A percentile compares a stretch with the other conserved stretches of the same genome.
These are phyloP conservation scores for Drosophila aff. DNA, from an alignment of 1,140 invertebrate genomes.

Conservation along the genomic window DNA sequence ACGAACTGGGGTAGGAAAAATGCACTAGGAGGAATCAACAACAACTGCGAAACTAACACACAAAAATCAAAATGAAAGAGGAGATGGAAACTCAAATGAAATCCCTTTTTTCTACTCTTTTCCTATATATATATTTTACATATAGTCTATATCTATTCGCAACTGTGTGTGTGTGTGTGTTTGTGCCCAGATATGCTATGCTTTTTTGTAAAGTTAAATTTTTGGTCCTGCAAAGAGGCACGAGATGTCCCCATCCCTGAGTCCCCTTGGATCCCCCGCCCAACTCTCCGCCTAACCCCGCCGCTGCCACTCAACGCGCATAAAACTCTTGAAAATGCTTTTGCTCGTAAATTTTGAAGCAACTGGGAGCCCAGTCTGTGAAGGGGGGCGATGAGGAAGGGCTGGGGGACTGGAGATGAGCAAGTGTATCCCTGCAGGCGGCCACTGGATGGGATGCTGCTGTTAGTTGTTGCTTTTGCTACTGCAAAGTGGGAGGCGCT, in stretches of 20 bases:
- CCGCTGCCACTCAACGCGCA: conserved; percentile 73
- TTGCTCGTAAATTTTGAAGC: conserved; percentile 82
- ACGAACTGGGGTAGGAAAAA: conserved; percentile 52
- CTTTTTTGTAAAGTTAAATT: conserved; percentile 66
- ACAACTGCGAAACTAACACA: conserved; percentile 23
- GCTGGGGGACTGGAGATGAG: conserved; percentile 27
- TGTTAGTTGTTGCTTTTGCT: conserved; percentile 39
- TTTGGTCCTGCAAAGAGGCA: conserved; percentile 43
- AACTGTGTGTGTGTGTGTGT: conserved; percentile 6
- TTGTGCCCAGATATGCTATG: conserved; percentile 7
- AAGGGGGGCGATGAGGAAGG: not conserved
- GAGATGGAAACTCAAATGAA: conserved; percentile 55
- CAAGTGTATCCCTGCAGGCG: conserved; percentile 59
- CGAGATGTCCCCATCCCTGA: conserved; percentile 14
- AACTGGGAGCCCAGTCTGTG: conserved; percentile 49
- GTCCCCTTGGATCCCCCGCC: conserved; percentile 3
- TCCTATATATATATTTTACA: conserved; percentile 8
- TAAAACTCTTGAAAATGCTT: conserved; percentile 84
- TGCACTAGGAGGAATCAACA: conserved; percentile 47
- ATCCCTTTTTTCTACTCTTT: conserved; percentile 32
- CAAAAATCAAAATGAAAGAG: conserved; percentile 29
- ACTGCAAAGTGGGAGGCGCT: conserved; percentile 1
- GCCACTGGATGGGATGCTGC: conserved; percentile 32
- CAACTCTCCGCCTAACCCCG: conserved; percentile 1
- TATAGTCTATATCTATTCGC: conserved; percentile 49